phyloP scores from a whole-genome alignment of 2,797 vertebrate genomes.

The Australoheros facetus region DNA sequence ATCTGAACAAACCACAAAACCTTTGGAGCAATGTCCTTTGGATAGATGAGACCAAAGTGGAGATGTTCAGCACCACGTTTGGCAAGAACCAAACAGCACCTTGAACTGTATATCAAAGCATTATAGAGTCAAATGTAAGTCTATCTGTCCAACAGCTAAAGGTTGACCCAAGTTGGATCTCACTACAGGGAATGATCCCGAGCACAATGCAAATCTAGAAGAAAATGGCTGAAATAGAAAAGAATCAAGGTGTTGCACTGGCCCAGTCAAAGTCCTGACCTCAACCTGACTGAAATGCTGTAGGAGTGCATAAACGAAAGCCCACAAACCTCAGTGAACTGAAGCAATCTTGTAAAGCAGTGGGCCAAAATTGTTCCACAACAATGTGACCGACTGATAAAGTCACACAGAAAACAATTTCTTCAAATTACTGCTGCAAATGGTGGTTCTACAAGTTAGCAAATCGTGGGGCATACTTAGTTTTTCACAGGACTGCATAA shows the following conservation, averaged over 20 bases:
- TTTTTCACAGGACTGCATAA: not conserved
- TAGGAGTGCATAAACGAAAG: not conserved
- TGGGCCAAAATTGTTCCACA: not conserved
- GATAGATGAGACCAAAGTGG: too few species aligned
- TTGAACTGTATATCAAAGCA: not conserved
- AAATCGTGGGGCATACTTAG: rapidly evolving
- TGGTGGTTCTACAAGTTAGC: not conserved
- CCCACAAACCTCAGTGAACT: not conserved
- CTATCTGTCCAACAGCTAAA: not conserved
- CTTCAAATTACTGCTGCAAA: not conserved
- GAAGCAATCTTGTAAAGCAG: not conserved
- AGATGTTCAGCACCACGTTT: too few species aligned
- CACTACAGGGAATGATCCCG: not conserved
- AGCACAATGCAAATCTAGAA: not conserved
- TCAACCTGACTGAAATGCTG: not conserved
- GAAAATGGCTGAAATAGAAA: not conserved
- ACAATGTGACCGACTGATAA: not conserved
- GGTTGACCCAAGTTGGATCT: not conserved
- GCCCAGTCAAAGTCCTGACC: too few species aligned
- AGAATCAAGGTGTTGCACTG: too few species aligned
- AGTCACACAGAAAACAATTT: not conserved
- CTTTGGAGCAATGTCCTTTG: too few species aligned
- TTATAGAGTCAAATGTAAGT: not conserved
- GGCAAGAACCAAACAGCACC: not conserved
- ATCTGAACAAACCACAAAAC: too few species aligned